Conservation (phyloP, 2,113 vertebrate genomes). For the Petromus typicus region DNA sequence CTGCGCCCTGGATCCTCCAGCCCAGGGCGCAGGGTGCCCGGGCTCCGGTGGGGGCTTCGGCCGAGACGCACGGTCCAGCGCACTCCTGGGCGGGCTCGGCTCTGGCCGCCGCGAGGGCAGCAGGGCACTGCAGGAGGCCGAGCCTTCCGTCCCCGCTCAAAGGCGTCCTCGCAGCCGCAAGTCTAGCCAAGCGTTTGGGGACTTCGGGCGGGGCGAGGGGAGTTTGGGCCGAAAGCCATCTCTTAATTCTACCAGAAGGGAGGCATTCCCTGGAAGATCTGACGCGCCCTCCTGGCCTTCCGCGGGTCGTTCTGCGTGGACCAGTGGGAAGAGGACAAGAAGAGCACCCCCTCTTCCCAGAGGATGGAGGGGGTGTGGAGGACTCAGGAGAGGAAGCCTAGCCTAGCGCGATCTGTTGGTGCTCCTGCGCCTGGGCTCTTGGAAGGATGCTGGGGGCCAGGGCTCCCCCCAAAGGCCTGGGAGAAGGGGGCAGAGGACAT, state of each 20-base stretch:
- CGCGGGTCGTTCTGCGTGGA: accelerated
- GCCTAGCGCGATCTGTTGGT: slow-evolving; percentile 23
- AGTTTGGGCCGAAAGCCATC: neutral
- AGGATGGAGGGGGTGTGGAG: neutral
- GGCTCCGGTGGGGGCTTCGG: neutral
- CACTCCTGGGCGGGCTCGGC: no score
- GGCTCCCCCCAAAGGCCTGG: no score
- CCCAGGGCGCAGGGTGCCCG: neutral
- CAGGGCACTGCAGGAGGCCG: accelerated
- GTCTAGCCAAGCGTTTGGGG: neutral
- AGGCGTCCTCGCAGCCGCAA: neutral
- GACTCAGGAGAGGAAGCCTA: neutral
- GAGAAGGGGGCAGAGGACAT: accelerated
- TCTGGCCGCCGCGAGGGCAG: neutral
- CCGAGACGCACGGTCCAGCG: accelerated
- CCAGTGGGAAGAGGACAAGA: neutral
- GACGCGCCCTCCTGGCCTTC: neutral
- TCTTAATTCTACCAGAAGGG: neutral
- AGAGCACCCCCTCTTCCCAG: neutral
- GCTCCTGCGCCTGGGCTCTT: no score
- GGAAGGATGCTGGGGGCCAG: neutral
- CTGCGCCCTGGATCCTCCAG: neutral
- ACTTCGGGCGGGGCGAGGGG: neutral
- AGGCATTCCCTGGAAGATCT: neutral
- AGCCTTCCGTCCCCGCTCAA: neutral